Conservation (phyloP, 2,797 vertebrate genomes). For the Meda fulgida region DNA sequence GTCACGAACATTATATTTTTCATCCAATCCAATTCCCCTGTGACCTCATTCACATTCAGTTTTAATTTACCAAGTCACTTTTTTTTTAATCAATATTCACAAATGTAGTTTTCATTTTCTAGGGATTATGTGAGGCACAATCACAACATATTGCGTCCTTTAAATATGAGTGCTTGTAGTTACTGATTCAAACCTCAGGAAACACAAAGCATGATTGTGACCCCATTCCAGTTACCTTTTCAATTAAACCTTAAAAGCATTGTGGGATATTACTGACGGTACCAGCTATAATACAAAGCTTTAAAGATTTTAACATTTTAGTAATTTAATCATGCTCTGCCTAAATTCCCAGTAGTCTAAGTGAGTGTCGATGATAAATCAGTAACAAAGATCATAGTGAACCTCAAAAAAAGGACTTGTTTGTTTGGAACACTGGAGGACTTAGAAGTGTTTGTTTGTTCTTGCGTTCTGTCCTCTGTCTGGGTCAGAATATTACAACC, state of each 20-base stretch:
- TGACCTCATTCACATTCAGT: conserved; percentile 32
- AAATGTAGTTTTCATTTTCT: neutral
- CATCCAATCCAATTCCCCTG: neutral
- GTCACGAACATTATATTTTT: conserved; percentile 13
- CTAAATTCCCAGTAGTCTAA: neutral
- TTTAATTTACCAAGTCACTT: neutral
- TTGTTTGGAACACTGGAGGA: too few species aligned
- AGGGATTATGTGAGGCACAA: neutral
- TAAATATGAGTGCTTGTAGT: neutral
- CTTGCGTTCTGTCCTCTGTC: neutral
- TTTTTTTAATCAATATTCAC: neutral
- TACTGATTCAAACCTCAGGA: neutral
- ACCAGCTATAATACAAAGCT: neutral
- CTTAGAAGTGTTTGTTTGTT: conserved; percentile 18
- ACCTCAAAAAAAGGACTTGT: neutral
- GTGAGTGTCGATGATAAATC: neutral
- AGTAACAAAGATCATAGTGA: neutral
- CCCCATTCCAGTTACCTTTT: neutral
- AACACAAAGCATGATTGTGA: neutral
- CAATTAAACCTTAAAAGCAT: neutral
- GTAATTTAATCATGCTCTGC: neutral
- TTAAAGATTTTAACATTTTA: neutral
- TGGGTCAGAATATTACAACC: conserved; percentile 29
- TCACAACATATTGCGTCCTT: neutral
- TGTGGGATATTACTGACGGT: neutral